These are phyloP conservation scores for Isoperla grammatica DNA, from an alignment of 2,888 invertebrate genomes.

Conservation along the genomic window DNA sequence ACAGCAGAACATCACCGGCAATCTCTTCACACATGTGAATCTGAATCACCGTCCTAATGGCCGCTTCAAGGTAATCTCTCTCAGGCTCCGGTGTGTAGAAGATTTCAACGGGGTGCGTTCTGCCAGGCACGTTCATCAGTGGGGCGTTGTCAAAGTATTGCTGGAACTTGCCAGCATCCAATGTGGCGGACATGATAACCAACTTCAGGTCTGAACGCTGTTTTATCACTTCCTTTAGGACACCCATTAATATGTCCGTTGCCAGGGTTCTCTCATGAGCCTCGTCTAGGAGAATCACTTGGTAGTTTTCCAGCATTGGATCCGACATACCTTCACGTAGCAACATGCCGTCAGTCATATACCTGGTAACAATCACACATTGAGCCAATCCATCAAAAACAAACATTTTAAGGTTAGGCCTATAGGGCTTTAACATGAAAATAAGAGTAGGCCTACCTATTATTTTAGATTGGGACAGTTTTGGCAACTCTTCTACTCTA, in stretches of 20 bases:
- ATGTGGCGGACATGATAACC: conserved; percentile 98
- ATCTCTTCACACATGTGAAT: conserved; percentile 96
- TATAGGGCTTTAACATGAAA: no score
- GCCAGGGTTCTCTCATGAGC: conserved; percentile 98
- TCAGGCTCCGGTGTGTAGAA: conserved; percentile 99
- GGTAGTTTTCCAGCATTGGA: conserved; percentile 93
- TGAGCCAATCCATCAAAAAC: no score
- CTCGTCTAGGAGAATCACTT: conserved; percentile 94
- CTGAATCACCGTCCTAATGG: conserved; percentile 93
- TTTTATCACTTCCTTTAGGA: conserved; percentile 92
- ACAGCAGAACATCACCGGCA: conserved; percentile 86
- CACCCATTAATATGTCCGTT: conserved; percentile 98
- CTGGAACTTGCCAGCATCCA: conserved; percentile 98
- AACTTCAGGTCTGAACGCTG: conserved; percentile 90
- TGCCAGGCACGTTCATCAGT: conserved; percentile 95
- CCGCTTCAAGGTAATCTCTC: conserved; percentile 95
- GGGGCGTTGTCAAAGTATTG: conserved; percentile 98
- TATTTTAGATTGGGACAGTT: no score
- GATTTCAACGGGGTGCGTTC: conserved; percentile 94
- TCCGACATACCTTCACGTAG: conserved; percentile 98
- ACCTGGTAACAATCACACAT: conserved; percentile 47
- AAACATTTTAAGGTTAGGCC: no score
- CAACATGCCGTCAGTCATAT: conserved; percentile 99
- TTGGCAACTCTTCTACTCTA: no score
- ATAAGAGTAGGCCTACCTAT: no score